Conservation (phyloP, 2,113 vertebrate species). For the Odontesthes bonariensis region DNA sequence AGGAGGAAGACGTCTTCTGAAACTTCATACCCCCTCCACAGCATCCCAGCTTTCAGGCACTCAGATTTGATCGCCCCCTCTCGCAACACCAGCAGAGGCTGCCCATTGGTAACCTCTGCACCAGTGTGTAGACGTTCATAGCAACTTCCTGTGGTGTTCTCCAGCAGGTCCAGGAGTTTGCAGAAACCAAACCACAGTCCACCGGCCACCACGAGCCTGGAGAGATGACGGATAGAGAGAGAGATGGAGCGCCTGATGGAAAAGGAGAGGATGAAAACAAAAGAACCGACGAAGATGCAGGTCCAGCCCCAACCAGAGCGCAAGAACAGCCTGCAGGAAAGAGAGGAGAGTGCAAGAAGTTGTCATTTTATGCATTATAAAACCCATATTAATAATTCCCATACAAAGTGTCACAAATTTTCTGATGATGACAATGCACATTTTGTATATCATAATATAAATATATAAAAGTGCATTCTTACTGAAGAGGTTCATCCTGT, state of each 20-base stretch:
- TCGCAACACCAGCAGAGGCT: conserved; percentile 82
- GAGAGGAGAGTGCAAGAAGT: background rate
- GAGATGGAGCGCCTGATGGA: conserved; percentile 83
- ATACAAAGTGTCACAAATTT: too few relatives aligned
- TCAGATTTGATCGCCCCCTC: conserved; percentile 82
- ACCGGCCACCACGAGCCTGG: conserved; percentile 85
- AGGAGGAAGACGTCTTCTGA: conserved; percentile 90
- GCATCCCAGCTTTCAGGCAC: conserved; percentile 85
- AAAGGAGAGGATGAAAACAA: conserved; percentile 88
- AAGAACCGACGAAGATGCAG: conserved; percentile 87
- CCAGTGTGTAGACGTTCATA: conserved; percentile 78
- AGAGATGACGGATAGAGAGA: conserved; percentile 85
- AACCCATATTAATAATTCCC: too few relatives aligned
- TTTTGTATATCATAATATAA: too few relatives aligned
- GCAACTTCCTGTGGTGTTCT: conserved; percentile 89
- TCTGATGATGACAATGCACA: too few relatives aligned
- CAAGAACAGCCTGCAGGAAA: conserved; percentile 85
- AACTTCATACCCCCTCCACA: conserved; percentile 89
- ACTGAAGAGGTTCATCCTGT: too few relatives aligned
- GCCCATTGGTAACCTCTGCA: conserved; percentile 30
- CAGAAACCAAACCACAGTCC: conserved; percentile 85
- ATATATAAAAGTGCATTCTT: too few relatives aligned
- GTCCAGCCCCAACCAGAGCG: conserved; percentile 93
- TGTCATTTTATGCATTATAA: too few relatives aligned
- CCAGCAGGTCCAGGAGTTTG: conserved; percentile 83